phyloP scores from a whole-genome alignment of 2,113 vertebrate genomes.

The Tiliqua scincoides region DNA sequence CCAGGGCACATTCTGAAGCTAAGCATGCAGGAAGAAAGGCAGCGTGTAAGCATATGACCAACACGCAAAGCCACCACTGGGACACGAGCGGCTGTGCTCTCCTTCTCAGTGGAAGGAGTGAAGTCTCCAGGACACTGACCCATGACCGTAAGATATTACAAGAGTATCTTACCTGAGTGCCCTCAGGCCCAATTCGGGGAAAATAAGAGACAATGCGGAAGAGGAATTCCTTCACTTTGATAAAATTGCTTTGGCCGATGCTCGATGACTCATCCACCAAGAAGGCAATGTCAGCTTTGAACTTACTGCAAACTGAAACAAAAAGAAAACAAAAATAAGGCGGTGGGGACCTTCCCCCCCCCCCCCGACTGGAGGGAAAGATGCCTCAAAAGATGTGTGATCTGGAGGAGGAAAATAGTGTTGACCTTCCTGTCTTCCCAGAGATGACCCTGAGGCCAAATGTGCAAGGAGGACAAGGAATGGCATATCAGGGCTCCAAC shows the following conservation, averaged over 20 bases:
- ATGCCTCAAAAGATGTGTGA: too few relatives aligned
- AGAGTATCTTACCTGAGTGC: slow-evolving; percentile 77
- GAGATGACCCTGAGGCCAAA: too few relatives aligned
- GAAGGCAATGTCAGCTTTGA: slow-evolving; percentile 86
- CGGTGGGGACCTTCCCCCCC: not conserved
- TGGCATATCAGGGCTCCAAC: too few relatives aligned
- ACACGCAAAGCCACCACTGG: too few relatives aligned
- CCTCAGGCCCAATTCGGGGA: slow-evolving; percentile 82
- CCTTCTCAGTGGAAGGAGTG: not conserved
- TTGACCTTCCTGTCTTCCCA: too few relatives aligned
- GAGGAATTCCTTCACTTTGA: slow-evolving; percentile 89
- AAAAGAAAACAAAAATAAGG: slow-evolving; percentile 34
- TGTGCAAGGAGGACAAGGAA: too few relatives aligned
- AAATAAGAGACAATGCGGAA: slow-evolving; percentile 88
- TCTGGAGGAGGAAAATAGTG: too few relatives aligned
- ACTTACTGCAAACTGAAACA: slow-evolving; percentile 82
- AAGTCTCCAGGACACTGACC: not conserved
- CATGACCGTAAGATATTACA: not conserved
- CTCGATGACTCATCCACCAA: slow-evolving; percentile 92
- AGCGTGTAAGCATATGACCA: too few relatives aligned
- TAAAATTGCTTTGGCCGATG: slow-evolving; percentile 86
- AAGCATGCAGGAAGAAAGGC: too few relatives aligned
- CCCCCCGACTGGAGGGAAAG: not conserved
- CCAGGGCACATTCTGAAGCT: too few relatives aligned
- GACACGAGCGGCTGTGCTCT: not conserved